phyloP scores from a whole-genome alignment of 2,888 invertebrate species.

The Brachynemurus nebulosus region DNA sequence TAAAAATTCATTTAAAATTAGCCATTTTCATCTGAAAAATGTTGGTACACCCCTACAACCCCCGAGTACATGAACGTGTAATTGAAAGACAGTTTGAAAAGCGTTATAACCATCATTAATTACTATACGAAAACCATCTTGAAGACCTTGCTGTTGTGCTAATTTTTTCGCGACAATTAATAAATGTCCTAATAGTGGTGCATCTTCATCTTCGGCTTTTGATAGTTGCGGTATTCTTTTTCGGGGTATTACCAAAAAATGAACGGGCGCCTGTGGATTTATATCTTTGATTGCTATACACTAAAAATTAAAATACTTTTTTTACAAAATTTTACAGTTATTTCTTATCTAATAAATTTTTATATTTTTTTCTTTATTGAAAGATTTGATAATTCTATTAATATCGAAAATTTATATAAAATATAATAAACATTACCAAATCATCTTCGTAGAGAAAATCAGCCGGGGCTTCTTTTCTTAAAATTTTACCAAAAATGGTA shows the following conservation, averaged over 20 bases:
- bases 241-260: constrained; percentile 88
- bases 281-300: constrained; percentile 92
- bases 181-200: constrained; percentile 61
- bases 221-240: constrained; percentile 77
- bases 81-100: constrained; percentile 87
- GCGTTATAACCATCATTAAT: constrained; percentile 88
- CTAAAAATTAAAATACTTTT: constrained; percentile 34
- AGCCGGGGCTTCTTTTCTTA: constrained; percentile 87
- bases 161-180: constrained; percentile 69
- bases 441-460: constrained; percentile 91
- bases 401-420: not conserved
- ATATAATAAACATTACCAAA: constrained; percentile 41
- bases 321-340: no score
- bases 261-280: constrained; percentile 83
- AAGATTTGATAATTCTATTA: no score
- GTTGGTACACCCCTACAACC: constrained; percentile 40
- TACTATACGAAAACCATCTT: constrained; percentile 76
- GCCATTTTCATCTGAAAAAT: not conserved
- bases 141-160: constrained; percentile 58
- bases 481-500: constrained; percentile 91
- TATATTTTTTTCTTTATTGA: no score
- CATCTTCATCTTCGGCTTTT: constrained; percentile 60
- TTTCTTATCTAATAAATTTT: no score
- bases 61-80: constrained; percentile 89
- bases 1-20: not conserved